Evolutionary conservation across 1,140 invertebrate genomes (phyloP).

Genomic region (Neodiprion pinetum): DNA sequence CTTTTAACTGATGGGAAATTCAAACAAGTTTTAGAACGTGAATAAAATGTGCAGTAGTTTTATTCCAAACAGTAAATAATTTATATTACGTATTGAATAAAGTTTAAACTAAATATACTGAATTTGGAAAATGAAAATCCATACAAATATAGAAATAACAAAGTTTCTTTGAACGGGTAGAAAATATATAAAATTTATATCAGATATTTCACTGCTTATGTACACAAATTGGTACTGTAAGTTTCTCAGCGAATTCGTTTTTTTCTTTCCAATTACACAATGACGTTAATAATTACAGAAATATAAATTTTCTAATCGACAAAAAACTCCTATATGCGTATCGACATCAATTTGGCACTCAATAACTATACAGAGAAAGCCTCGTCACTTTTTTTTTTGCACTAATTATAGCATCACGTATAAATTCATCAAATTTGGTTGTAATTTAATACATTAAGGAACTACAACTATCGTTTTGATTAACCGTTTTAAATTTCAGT

Average conservation of each 20-base stretch:
- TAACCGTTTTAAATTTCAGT: too few species aligned
- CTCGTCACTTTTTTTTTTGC: neutral
- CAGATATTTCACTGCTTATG: neutral
- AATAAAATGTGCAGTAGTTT: neutral
- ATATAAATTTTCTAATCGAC: neutral
- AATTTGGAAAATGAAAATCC: neutral
- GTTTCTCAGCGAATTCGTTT: neutral
- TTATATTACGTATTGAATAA: neutral
- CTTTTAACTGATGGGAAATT: too few species aligned
- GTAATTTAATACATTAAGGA: neutral
- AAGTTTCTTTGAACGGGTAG: neutral
- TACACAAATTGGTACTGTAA: neutral
- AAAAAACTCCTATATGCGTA: neutral
- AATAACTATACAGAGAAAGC: conserved; percentile 10
- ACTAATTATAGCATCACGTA: conserved; percentile 1
- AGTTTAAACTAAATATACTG: neutral
- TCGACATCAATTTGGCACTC: conserved; percentile 15
- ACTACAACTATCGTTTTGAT: neutral
- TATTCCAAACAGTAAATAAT: conserved; percentile 13
- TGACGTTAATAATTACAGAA: neutral
- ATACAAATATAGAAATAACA: neutral
- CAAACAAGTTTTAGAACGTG: too few species aligned
- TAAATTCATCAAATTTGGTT: neutral
- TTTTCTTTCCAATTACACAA: neutral
- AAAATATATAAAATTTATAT: conserved; percentile 5